Evolutionary conservation across 1,140 invertebrate genomes (phyloP).

Genomic region (Drosophila watanabei): DNA sequence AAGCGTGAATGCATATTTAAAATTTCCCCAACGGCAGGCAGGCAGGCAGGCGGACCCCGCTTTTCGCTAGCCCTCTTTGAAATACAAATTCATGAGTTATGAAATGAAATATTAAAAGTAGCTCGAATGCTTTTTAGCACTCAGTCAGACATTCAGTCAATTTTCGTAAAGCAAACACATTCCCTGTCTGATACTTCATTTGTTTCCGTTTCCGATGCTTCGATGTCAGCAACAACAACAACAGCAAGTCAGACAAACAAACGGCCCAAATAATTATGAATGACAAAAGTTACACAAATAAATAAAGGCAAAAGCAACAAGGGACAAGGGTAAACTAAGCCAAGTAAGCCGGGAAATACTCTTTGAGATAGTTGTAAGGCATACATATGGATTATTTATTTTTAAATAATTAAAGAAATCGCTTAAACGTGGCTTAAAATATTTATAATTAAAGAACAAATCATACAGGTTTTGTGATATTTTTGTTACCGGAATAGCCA

Average conservation of each 20-base stretch:
- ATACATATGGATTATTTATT: neutral
- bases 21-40: conserved; percentile 37
- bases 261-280: conserved; percentile 81
- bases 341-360: conserved; percentile 34
- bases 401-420: neutral
- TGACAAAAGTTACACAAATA: conserved; percentile 82
- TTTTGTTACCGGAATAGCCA: neutral
- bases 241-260: conserved; percentile 49
- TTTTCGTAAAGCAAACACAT: conserved; percentile 56
- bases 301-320: conserved; percentile 47
- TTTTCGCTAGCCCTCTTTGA: conserved; percentile 28
- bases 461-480: accelerated
- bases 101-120: conserved; percentile 79
- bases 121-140: conserved; percentile 48
- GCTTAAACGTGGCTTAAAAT: neutral
- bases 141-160: conserved; percentile 59
- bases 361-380: conserved; percentile 8
- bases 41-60: neutral
- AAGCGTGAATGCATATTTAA: conserved; percentile 72
- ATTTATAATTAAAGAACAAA: accelerated
- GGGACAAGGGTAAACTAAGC: conserved; percentile 13
- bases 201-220: conserved; percentile 78
- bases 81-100: conserved; percentile 79
- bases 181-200: conserved; percentile 75
- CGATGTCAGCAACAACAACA: conserved; percentile 36